A percentile compares a stretch with the other conserved stretches of the same genome.
Evolutionary conservation across 2,888 invertebrate species (phyloP).

Genomic region (Oligia fasciuncula): DNA sequence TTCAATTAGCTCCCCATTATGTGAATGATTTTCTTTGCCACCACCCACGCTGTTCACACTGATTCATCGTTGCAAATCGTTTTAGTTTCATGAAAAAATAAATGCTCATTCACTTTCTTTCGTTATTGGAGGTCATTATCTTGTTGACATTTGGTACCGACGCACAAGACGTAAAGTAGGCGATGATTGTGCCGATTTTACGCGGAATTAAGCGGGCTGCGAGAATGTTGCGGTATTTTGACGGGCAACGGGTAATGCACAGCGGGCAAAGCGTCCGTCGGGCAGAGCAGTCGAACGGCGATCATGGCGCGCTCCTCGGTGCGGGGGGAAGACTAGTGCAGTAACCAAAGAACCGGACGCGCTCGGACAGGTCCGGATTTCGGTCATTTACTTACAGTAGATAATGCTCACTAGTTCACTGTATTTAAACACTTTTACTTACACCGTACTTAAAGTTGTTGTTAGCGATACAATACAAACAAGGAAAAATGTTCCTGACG

Average conservation of each 20-base stretch:
- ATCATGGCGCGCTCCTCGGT: constrained; percentile 46
- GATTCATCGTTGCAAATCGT: constrained; percentile 39
- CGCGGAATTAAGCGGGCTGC: constrained; percentile 52
- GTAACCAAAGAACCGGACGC: constrained; percentile 66
- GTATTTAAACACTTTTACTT: constrained; percentile 58
- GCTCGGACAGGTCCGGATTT: constrained; percentile 61
- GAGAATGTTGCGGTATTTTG: constrained; percentile 66
- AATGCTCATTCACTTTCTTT: constrained; percentile 61
- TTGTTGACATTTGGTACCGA: constrained; percentile 63
- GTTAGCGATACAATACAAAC: constrained; percentile 1
- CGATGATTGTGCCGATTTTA: constrained; percentile 55
- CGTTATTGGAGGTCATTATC: constrained; percentile 63
- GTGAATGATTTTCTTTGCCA: constrained; percentile 38
- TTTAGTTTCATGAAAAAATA: constrained; percentile 45
- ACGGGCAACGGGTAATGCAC: constrained; percentile 57
- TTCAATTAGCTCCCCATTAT: constrained; percentile 53
- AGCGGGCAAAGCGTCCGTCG: constrained; percentile 36
- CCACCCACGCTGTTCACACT: constrained; percentile 28
- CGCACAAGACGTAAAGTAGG: constrained; percentile 47
- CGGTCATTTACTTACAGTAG: constrained; percentile 54
- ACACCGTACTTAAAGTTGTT: constrained; percentile 17
- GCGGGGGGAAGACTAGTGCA: constrained; percentile 41
- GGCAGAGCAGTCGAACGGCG: constrained; percentile 47
- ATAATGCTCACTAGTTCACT: constrained; percentile 49
- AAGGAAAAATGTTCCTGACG: constrained; percentile 5